These are phyloP conservation scores for Bellardia bayeri DNA, from an alignment of 2,888 invertebrate genomes.

Conservation along the genomic window DNA sequence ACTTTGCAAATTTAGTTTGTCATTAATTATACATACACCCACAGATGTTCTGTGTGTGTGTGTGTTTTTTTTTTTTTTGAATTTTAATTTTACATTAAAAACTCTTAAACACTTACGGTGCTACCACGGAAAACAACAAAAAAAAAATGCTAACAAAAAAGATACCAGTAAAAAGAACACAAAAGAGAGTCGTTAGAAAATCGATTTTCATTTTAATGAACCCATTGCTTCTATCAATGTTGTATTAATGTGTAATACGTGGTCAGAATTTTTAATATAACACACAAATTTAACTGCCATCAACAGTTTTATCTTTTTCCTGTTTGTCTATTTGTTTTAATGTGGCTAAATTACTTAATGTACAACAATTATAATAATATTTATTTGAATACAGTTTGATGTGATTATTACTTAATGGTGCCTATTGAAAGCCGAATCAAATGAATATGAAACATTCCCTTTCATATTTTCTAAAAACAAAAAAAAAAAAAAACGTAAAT, in stretches of 20 bases:
- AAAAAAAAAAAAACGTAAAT: too few relatives aligned
- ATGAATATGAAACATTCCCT: neutral
- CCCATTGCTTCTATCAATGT: neutral
- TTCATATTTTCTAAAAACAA: too few relatives aligned
- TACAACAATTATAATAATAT: neutral
- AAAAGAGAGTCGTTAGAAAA: neutral
- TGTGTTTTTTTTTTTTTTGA: neutral
- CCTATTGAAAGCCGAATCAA: neutral
- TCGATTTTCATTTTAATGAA: neutral
- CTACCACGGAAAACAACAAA: neutral
- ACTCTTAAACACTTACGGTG: neutral
- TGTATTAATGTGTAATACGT: slow-evolving; percentile 47
- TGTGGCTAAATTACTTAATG: neutral
- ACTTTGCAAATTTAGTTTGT: neutral
- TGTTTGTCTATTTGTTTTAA: neutral
- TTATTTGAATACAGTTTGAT: slow-evolving; percentile 1
- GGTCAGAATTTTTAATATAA: slow-evolving; percentile 53
- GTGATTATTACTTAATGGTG: neutral
- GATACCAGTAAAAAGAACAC: neutral
- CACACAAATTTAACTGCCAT: neutral
- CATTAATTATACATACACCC: neutral
- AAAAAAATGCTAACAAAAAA: slow-evolving; percentile 22
- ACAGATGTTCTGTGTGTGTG: slow-evolving; percentile 26
- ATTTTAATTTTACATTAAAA: neutral
- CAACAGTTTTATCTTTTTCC: neutral